Evolutionary conservation across 1,140 invertebrate species (phyloP).

Genomic region (Mercenaria mercenaria): DNA sequence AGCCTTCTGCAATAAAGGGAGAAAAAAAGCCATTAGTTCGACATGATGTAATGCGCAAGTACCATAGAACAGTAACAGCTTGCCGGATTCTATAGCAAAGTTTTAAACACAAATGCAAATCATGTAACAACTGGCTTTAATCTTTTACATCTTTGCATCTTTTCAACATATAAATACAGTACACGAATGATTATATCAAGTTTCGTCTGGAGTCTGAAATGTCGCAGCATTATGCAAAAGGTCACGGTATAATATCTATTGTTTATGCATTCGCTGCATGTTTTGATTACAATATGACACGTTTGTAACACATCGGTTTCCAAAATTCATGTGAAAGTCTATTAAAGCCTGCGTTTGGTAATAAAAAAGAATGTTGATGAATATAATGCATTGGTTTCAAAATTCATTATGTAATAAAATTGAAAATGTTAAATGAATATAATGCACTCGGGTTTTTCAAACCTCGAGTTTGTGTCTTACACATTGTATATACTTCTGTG

Average conservation of each 20-base stretch:
- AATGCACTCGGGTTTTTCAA: too few relatives aligned
- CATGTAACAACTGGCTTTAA: neutral
- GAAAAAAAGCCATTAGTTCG: neutral
- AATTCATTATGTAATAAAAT: too few relatives aligned
- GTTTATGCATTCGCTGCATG: slow-evolving; percentile 31
- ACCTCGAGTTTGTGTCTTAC: too few relatives aligned
- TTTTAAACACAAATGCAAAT: slow-evolving; percentile 27
- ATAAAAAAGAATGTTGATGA: too few relatives aligned
- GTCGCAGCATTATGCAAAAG: neutral
- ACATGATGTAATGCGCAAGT: neutral
- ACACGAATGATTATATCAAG: neutral
- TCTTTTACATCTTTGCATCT: neutral
- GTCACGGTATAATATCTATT: slow-evolving; percentile 8
- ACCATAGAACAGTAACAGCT: neutral
- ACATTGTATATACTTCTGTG: too few relatives aligned
- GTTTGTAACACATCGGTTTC: neutral
- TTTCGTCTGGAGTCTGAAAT: slow-evolving; percentile 33
- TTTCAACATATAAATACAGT: slow-evolving; percentile 25
- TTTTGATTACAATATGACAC: neutral
- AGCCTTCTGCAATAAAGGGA: neutral
- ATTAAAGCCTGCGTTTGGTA: too few relatives aligned
- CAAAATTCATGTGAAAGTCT: neutral
- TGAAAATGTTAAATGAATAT: too few relatives aligned
- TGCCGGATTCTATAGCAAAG: neutral
- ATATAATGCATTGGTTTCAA: too few relatives aligned